Evolutionary conservation across 2,888 invertebrate genomes (phyloP).

Genomic region (Macaria notata): DNA sequence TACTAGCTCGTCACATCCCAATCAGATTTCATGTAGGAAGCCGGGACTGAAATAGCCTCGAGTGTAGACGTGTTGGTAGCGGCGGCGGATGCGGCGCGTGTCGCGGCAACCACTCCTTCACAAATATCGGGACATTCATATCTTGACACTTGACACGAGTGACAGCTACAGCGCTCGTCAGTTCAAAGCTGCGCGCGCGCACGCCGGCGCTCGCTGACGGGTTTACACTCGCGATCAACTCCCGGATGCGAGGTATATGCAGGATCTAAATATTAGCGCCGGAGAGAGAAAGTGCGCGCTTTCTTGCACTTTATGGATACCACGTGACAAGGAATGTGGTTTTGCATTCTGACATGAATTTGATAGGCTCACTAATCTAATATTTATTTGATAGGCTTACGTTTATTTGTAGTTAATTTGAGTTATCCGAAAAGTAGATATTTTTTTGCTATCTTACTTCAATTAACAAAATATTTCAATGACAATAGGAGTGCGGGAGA

Average conservation of each 20-base stretch:
- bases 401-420: too few species aligned
- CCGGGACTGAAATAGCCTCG: constrained; percentile 51
- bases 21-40: constrained; percentile 35
- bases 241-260: constrained; percentile 64
- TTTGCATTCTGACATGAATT: constrained; percentile 49
- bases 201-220: constrained; percentile 59
- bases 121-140: constrained; percentile 76
- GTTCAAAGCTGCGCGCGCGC: constrained; percentile 39
- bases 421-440: too few species aligned
- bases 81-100: constrained; percentile 66
- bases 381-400: constrained; percentile 40
- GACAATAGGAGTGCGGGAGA: too few species aligned
- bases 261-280: constrained; percentile 65
- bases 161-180: constrained; percentile 7
- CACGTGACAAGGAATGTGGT: constrained; percentile 53
- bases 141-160: constrained; percentile 60
- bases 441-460: too few species aligned
- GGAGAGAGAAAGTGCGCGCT: constrained; percentile 40
- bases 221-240: constrained; percentile 70
- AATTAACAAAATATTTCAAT: too few species aligned
- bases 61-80: background rate
- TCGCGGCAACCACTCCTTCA: constrained; percentile 75
- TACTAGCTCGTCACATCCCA: constrained; percentile 21
- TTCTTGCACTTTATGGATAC: constrained; percentile 60
- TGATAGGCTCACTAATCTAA: constrained; percentile 38